Base-by-base conservation (phyloP, 2,888 invertebrate genomes). In the Drosophila melanosoma region DNA sequence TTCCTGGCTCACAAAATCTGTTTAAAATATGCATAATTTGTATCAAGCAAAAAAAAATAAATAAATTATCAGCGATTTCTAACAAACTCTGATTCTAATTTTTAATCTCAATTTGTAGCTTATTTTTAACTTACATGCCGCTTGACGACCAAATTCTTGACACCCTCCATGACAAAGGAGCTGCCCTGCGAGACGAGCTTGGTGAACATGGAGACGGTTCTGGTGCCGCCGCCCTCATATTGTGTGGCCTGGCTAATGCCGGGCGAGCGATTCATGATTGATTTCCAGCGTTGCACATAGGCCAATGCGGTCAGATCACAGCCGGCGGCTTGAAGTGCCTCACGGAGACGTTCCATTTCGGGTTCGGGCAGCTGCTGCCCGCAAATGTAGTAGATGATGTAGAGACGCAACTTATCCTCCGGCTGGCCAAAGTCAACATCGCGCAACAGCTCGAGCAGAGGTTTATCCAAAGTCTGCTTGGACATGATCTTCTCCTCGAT, bases 131-230 rank as follows among this genome's bases (percentile, higher is more conserved):
- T 95, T 93, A 97, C 98, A 94, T 99, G 99, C 94, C 97, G 96
- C 93, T 99, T 99, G 11, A 99, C 98, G 23, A 99, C 99, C 88
- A 99, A 95, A 94, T 99, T 99, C 93, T 99, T 98, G 1, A 99
- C 99, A 42, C 99, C 99, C 93, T 99, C 99, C 99, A 99, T 99
- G 0, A 99, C 99, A 93, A 99, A 99, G 40, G 98, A 98, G 0
- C 99, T 99, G 29, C 99, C 99, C 92, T 99, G 98, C 11, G 97
- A 97, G 89, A 99, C 97, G 64, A 99, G 94, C 93, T 99, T 99
- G 11, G 98, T 98, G 94, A 99, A 99, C 99, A 99, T 99, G 74
- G 97, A 97, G 1, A 98, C 98, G 0, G 99, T 99, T 94, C 98
- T 98, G 0, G 98, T 98, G 33, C 98, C 98, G 38, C 97, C 97